Percentiles rank a stretch among this genome's conserved stretches.
These are phyloP conservation scores for Haliaeetus leucogaster DNA, from an alignment of 2,113 vertebrate species.

Conservation along the genomic window DNA sequence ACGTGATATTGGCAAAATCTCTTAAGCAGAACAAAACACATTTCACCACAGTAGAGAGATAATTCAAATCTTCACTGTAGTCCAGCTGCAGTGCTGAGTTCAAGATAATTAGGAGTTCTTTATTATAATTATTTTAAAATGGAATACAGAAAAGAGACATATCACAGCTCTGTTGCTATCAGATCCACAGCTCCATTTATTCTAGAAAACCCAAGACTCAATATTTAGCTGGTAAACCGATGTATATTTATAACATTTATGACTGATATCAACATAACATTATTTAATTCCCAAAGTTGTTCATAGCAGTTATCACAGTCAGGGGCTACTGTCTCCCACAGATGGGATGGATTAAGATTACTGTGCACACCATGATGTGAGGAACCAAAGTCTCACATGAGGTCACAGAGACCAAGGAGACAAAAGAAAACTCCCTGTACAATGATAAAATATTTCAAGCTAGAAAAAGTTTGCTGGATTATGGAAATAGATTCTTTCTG, in stretches of 20 bases:
- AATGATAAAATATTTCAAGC: neutral
- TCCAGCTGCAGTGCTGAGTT: neutral
- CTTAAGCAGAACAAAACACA: neutral
- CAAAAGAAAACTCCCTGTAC: neutral
- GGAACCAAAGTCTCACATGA: neutral
- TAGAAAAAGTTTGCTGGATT: conserved; percentile 4
- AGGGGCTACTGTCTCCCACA: neutral
- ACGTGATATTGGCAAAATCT: neutral
- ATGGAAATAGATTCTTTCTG: conserved; percentile 16
- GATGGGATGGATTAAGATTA: neutral
- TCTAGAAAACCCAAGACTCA: neutral
- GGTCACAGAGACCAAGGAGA: neutral
- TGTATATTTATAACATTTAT: neutral
- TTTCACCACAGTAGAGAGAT: neutral
- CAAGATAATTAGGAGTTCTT: neutral
- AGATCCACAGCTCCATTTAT: neutral
- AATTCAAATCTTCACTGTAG: neutral
- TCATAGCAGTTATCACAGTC: neutral
- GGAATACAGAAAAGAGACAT: neutral
- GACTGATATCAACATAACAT: neutral
- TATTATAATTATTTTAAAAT: neutral
- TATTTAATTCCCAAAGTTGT: neutral
- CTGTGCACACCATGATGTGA: neutral
- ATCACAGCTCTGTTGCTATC: neutral
- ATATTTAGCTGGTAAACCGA: neutral